phyloP scores from a whole-genome alignment of 2,888 invertebrate genomes.

The Leptopilina myrica region DNA sequence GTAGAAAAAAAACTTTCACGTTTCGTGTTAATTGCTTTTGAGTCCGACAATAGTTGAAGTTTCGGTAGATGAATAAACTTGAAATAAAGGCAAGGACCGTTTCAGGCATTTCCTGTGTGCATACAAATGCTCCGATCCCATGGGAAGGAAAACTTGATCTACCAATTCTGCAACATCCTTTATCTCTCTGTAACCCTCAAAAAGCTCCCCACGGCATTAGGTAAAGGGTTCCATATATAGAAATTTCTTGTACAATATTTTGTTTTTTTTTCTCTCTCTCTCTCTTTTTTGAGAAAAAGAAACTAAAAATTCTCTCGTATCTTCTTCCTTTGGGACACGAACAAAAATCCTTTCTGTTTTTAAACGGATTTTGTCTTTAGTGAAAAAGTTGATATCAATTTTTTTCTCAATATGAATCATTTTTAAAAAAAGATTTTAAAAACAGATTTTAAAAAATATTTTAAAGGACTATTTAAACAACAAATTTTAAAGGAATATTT shows the following conservation, averaged over 20 bases:
- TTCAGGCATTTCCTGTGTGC: conserved; percentile 16
- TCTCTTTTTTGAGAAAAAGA: not conserved
- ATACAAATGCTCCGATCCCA: conserved; percentile 23
- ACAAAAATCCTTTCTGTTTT: not conserved
- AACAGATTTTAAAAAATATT: too few relatives aligned
- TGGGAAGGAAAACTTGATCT: conserved; percentile 24
- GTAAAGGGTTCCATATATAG: conserved; percentile 28
- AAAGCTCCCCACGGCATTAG: conserved; percentile 29
- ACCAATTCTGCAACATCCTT: conserved; percentile 19
- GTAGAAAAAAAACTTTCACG: conserved; percentile 4
- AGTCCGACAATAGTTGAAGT: not conserved
- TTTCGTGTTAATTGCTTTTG: conserved; percentile 23
- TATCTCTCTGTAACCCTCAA: conserved; percentile 31
- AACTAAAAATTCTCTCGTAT: not conserved
- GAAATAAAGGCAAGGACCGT: conserved; percentile 36
- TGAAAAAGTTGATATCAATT: not conserved
- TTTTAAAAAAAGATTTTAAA: too few relatives aligned
- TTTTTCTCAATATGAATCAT: too few relatives aligned
- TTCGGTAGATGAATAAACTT: conserved; percentile 30
- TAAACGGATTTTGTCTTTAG: not conserved
- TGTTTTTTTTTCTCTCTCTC: too few relatives aligned
- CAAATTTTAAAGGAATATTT: too few relatives aligned
- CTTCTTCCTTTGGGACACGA: not conserved
- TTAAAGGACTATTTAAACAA: too few relatives aligned
- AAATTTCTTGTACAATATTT: not conserved